Evolutionary conservation across 2,113 vertebrate species (phyloP), one percentile per base, ranked within the genome.

Genomic region (Narcine bancroftii): DNA sequence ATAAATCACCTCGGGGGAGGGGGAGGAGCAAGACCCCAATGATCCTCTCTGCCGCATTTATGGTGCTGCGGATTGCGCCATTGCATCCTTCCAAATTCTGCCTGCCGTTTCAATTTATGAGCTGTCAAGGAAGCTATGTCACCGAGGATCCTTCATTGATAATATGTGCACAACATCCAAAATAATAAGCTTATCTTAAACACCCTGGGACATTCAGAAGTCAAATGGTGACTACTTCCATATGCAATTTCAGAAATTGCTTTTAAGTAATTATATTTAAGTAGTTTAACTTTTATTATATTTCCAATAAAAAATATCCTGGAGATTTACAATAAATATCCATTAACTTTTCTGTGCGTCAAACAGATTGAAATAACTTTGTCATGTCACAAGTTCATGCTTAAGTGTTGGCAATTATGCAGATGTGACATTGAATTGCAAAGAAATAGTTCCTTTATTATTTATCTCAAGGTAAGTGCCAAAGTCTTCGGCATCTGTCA

Each of bases 321-420:
- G 81, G 56, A 36, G 53, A 60, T 36, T 4, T 60, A n/a, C 60
- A 17, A 56, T 10, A 87, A 47, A 60, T 36, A 87, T 87, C 53
- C 13, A 21, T 87, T 87, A 60, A 60, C 50, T 60, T 7, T 60
- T 87, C 56, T 89, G 63, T 24, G 10, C 0, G 21, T 42, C 9
- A 65, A 85, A 66, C 63, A 45, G 2, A 36, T 45, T 66, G 9
- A 63, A 89, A 66, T 66, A 17, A 39, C 17, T 66, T 89, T 29
- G 42, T 42, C 10, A n/a, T 87, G 33, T 36, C 39, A 10, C 60
- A 89, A 65, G 19, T 42, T 89, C 19, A 66, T 19, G 13, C 66
- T 66, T 89, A 89, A 89, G 66, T 89, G 33, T 89, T 89, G 85
- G 42, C 26, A 89, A 89, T 89, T 66, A 89, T 66, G 85, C 56